Evolutionary conservation across 2,888 invertebrate genomes (phyloP), one percentile per base, ranked within the genome.

Genomic region (Lasioglossum lativentre): DNA sequence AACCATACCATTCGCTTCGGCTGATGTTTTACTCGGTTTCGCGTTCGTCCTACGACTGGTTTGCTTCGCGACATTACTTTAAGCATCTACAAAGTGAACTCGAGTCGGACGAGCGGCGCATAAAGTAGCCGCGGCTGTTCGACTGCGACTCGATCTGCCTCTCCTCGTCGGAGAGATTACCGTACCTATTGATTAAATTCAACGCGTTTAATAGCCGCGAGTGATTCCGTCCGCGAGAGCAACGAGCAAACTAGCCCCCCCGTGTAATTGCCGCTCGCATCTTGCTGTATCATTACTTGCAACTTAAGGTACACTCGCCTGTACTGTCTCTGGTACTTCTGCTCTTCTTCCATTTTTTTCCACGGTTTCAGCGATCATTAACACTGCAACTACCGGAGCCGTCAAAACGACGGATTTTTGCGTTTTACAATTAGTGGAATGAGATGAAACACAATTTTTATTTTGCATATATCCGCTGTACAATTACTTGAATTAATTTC

Each of bases 131-230:
- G n/a, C 10, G 56, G 12, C 63, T 30, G 19, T 63, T 63, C 63
- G 30, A 30, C 63, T 19, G 30, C 30, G 63, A 2, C 30, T 34
- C 63, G 63, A 63, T 63, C 30, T 30, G 30, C 30, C 63, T 63
- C 63, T 63, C 30, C 16, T 30, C 63, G 63, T n/a, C 63, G 16
- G 16, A 16, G 63, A 63, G 30, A 63, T 63, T 63, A 63, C 63
- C 30, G 30, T 63, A 30, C 40, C 52, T 68, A 68, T 68, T 45
- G 72, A 72, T 47, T 72, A 27, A 27, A 45, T 40, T 72, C 34
- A 71, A 34, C 84, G 72, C 72, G 83, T 71, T 75, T 83, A 75
- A 63, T 45, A 83, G 83, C 71, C 70, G 70, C 70, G 83, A 42
- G 66, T 68, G 38, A 23, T 38, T 34, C 38, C 38, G 68, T 38